Percentiles rank a stretch among this genome's conserved stretches.
Evolutionary conservation across 2,113 vertebrate genomes (phyloP).

Genomic region (Meriones unguiculatus): DNA sequence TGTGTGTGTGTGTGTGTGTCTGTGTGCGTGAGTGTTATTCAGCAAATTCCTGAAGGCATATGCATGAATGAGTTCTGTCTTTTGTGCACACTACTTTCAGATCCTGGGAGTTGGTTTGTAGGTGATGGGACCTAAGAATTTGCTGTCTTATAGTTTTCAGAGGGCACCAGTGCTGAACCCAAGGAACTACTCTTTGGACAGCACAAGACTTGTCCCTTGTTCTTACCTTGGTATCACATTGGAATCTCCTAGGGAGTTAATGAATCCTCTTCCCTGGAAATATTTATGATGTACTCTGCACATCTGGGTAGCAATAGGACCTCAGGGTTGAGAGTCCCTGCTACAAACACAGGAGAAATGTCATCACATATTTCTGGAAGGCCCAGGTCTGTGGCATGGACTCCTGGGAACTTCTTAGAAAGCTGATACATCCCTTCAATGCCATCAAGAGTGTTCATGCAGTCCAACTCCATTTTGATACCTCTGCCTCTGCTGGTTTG

Average conservation of each 20-base stretch:
- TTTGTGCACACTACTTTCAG: too few relatives aligned
- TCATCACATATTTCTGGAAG: too few relatives aligned
- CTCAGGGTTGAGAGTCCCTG: background rate
- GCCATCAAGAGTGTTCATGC: background rate
- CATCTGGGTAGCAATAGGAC: background rate
- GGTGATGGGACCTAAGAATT: background rate
- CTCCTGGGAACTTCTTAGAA: background rate
- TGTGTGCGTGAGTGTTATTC: background rate
- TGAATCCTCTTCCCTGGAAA: background rate
- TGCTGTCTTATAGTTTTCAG: background rate
- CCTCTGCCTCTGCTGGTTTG: background rate
- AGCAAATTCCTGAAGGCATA: too few relatives aligned
- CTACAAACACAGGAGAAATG: background rate
- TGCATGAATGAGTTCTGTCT: too few relatives aligned
- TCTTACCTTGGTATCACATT: background rate
- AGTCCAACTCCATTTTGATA: fast-evolving
- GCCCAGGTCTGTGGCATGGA: too few relatives aligned
- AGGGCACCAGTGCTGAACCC: background rate
- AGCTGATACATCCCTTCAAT: background rate
- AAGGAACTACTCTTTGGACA: background rate
- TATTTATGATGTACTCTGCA: background rate
- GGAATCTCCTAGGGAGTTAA: background rate
- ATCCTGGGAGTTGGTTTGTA: background rate
- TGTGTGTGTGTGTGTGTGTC: background rate
- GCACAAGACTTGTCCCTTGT: background rate